A percentile compares a stretch with the other conserved stretches of the same genome.
Conservation (phyloP, 30 jellyfish, hydroid and myxozoan species). For the Phacellophora camtschatica region DNA sequence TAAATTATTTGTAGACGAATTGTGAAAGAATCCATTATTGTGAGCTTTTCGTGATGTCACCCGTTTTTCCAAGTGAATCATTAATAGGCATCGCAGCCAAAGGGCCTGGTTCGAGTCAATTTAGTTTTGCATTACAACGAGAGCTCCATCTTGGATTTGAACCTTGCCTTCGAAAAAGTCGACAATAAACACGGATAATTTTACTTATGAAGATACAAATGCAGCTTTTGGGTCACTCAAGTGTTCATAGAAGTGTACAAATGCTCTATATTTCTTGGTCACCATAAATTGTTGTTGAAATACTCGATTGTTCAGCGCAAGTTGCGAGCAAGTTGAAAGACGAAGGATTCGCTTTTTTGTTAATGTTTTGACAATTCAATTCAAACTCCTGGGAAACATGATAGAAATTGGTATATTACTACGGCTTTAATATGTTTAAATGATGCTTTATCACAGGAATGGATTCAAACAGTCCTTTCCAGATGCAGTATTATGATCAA, state of each 20-base stretch:
- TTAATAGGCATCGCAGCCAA: conserved; percentile 70
- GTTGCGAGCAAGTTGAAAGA: background rate
- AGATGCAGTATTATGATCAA: conserved; percentile 78
- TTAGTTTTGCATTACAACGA: conserved; percentile 96
- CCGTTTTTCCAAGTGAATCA: conserved; percentile 57
- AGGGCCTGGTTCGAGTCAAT: conserved; percentile 97
- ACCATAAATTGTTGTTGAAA: too few relatives aligned
- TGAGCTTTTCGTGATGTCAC: conserved; percentile 8
- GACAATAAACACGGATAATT: conserved; percentile 7
- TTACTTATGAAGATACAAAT: background rate
- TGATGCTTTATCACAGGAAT: conserved; percentile 50
- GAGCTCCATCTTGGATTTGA: conserved; percentile 93
- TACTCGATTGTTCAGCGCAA: conserved; percentile 15
- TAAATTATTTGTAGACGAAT: too few relatives aligned
- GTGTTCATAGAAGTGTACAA: background rate
- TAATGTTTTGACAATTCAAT: conserved; percentile 48
- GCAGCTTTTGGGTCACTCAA: conserved; percentile 1
- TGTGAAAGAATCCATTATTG: background rate
- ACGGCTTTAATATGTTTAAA: conserved; percentile 19
- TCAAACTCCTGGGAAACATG: conserved; percentile 48
- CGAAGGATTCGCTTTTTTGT: conserved; percentile 40
- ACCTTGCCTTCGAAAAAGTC: conserved; percentile 46
- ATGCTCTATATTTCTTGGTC: too few relatives aligned
- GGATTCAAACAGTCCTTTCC: conserved; percentile 83
- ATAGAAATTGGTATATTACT: conserved; percentile 1